Base-by-base conservation (phyloP, 2,797 vertebrate genomes). In the Enteromius fasciolatus region DNA sequence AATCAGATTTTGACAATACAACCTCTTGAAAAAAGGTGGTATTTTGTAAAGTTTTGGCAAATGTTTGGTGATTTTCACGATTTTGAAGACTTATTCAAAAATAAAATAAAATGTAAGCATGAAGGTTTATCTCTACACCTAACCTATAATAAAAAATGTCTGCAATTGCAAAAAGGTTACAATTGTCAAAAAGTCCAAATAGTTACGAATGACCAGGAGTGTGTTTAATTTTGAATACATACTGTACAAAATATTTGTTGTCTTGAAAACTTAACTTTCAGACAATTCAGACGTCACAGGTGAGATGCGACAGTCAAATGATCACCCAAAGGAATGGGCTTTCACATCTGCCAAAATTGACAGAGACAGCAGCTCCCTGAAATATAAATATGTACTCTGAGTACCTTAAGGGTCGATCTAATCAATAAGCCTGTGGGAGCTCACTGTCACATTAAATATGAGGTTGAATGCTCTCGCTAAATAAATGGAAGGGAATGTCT, bases 361-460 rank as follows among this genome's bases (percentile, higher is more conserved):
- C 78, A 72, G 81, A 89, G 91, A 92, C 90, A 90, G 87, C 89
- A 89, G 88, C 89, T 93, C 80, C 81, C 85, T 73, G 84, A 81
- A 89, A 90, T 90, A 92, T 92, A 90, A 93, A 93, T 90, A 92
- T 90, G 89, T 91, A 89, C 88, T 90, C 80, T 61, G 50, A 76
- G 81, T 89, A 89, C 86, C 88, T 73, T 77, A 85, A 87, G 87
- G 91, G 92, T 93, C 91, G 90, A 57, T 88, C 78, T 84, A 92
- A 94, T 94, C 92, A 91, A 92, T 93, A 87, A 44, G 76, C 85
- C 84, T 85, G 74, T 44, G 83, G 87, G 89, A 88, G 85, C 67
- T 64, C 86, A 81, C 90, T 91, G 92, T 92, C 92, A 90, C 90
- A 77, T 90, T 90, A 83, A 85, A 92, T 90, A 89, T 87, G 59